Conservation (phyloP, 2,797 vertebrate species). For the Australoheros facetus region DNA sequence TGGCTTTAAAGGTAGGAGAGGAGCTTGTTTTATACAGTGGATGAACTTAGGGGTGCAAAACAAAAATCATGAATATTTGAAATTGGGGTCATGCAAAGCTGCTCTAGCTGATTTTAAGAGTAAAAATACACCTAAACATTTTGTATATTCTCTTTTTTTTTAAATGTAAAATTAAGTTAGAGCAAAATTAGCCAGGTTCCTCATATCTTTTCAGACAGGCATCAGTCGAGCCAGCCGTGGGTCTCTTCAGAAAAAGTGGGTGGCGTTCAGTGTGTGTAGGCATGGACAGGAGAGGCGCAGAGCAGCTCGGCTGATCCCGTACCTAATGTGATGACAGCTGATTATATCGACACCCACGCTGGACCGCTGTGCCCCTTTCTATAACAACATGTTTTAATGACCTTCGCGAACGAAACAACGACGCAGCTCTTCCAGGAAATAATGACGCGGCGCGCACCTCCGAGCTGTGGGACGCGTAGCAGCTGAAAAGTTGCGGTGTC, state of each 20-base stretch:
- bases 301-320: slow-evolving; percentile 22
- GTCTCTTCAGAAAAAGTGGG: slow-evolving; percentile 67
- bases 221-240: slow-evolving; percentile 55
- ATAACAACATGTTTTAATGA: not conserved
- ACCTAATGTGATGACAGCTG: slow-evolving; percentile 79
- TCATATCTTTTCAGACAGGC: slow-evolving; percentile 73
- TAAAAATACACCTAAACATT: not conserved
- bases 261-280: slow-evolving; percentile 71
- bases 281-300: slow-evolving; percentile 64
- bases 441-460: not conserved
- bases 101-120: not conserved
- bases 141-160: not conserved
- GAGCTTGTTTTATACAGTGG: not conserved
- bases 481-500: slow-evolving; percentile 41
- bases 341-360: slow-evolving; percentile 26
- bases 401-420: not conserved
- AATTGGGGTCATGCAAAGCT: not conserved
- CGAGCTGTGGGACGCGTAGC: slow-evolving; percentile 4
- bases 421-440: not conserved
- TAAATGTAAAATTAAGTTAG: not conserved
- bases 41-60: not conserved
- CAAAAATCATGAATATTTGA: not conserved
- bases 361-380: slow-evolving; percentile 18
- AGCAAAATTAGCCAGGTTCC: not conserved
- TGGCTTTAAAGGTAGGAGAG: not conserved